A percentile compares a stretch with the other conserved stretches of the same genome.
Conservation (phyloP, 2,797 vertebrate species). For the Urocyon cinereoargenteus region DNA sequence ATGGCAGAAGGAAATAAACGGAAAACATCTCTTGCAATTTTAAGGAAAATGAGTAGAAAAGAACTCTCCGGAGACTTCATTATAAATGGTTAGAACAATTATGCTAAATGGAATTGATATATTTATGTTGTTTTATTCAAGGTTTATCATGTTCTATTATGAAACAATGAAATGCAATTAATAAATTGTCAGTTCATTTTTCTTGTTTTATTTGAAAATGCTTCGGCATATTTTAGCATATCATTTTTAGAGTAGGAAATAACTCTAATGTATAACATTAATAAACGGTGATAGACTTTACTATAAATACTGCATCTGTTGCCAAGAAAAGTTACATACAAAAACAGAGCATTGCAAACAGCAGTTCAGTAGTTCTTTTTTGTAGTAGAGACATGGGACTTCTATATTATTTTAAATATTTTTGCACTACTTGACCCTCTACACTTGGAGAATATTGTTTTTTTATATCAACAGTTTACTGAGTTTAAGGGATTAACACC, state of each 20-base stretch:
- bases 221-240: slow-evolving; percentile 89
- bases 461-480: slow-evolving; percentile 72
- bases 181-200: slow-evolving; percentile 85
- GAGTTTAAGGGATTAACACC: slow-evolving; percentile 66
- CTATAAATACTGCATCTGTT: slow-evolving; percentile 89
- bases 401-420: slow-evolving; percentile 82
- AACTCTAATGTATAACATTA: slow-evolving; percentile 88
- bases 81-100: slow-evolving; percentile 81
- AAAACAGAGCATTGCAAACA: slow-evolving; percentile 84
- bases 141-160: slow-evolving; percentile 79
- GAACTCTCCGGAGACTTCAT: slow-evolving; percentile 75
- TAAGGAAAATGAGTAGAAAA: slow-evolving; percentile 79
- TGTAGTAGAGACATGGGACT: slow-evolving; percentile 74
- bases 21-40: slow-evolving; percentile 76
- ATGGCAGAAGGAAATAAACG: not conserved
- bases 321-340: slow-evolving; percentile 88
- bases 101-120: slow-evolving; percentile 83
- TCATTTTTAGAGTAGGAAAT: slow-evolving; percentile 87
- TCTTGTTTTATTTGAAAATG: slow-evolving; percentile 86
- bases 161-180: slow-evolving; percentile 87
- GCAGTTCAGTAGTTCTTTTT: slow-evolving; percentile 80
- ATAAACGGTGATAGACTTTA: slow-evolving; percentile 90
- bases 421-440: slow-evolving; percentile 66
- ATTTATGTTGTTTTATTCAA: slow-evolving; percentile 86
- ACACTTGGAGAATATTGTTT: slow-evolving; percentile 75